Percentiles rank a stretch among this genome's conserved stretches.
phyloP scores from a whole-genome alignment of 2,888 invertebrate genomes.

The Microdon myrmicae region DNA sequence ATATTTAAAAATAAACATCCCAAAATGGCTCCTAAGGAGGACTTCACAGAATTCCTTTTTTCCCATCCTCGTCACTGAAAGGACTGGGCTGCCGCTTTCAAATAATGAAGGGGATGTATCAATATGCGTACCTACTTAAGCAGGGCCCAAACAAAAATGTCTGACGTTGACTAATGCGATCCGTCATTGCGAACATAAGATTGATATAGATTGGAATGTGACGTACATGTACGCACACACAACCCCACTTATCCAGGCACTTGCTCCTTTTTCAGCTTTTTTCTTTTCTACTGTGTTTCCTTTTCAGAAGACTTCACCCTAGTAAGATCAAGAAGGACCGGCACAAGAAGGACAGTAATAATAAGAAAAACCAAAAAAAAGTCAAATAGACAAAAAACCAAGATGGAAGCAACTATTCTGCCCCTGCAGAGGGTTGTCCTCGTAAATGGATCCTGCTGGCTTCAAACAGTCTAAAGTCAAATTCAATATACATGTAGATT shows the following conservation, averaged over 20 bases:
- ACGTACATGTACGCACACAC: constrained; percentile 62
- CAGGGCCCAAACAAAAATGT: constrained; percentile 62
- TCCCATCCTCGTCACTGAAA: too few species aligned
- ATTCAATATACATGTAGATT: too few species aligned
- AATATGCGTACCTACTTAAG: constrained; percentile 46
- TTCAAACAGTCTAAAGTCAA: too few species aligned
- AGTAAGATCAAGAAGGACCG: constrained; percentile 38
- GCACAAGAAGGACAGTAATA: constrained; percentile 24
- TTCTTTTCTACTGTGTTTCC: constrained; percentile 3
- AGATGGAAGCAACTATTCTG: constrained; percentile 41
- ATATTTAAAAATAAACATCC: too few species aligned
- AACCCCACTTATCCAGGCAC: constrained; percentile 46
- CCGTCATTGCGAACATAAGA: constrained; percentile 68
- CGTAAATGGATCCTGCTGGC: too few species aligned
- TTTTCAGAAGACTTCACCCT: constrained; percentile 24
- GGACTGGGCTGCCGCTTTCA: too few species aligned
- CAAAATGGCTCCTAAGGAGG: too few species aligned
- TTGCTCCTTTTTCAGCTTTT: constrained; percentile 24
- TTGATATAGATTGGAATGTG: constrained; percentile 68
- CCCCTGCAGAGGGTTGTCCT: too few species aligned
- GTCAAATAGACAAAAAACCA: constrained; percentile 17
- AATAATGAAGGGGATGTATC: constrained; percentile 49
- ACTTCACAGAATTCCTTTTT: too few species aligned
- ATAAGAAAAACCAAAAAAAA: constrained; percentile 32
- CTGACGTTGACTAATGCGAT: constrained; percentile 68